A percentile compares a stretch with the other conserved stretches of the same genome.
phyloP scores from a whole-genome alignment of 2,113 vertebrate species.

The Dromaius novaehollandiae region DNA sequence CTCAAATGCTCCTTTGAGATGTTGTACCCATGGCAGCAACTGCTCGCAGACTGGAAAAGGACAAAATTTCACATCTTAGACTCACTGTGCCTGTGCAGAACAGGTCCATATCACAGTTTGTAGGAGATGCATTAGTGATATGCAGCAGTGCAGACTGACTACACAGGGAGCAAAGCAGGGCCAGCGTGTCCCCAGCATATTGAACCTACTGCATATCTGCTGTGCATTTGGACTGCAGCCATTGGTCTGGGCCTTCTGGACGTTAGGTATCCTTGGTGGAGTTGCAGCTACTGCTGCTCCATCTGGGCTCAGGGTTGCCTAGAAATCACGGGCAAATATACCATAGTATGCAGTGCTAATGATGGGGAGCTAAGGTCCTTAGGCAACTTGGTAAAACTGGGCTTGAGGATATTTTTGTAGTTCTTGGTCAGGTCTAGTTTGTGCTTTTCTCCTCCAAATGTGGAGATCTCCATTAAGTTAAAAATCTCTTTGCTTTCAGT shows the following conservation, averaged over 20 bases:
- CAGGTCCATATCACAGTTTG: background rate
- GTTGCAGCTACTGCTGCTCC: background rate
- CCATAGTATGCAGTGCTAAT: background rate
- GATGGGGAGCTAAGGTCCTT: background rate
- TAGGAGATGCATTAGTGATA: background rate
- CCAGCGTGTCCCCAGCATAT: rapidly evolving
- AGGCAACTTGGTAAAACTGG: background rate
- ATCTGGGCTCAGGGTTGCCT: background rate
- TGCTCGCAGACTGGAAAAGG: background rate
- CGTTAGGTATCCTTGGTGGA: background rate
- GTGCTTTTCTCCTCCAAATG: background rate
- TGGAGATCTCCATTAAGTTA: background rate
- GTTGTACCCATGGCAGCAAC: background rate
- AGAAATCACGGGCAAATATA: background rate
- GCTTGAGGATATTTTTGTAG: background rate
- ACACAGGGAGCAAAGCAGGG: background rate
- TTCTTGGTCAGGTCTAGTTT: background rate
- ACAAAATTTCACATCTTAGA: background rate
- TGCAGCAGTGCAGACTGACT: background rate
- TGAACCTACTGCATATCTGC: background rate
- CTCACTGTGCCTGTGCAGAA: background rate
- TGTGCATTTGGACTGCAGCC: background rate
- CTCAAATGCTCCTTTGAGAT: background rate
- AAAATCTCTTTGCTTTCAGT: background rate
- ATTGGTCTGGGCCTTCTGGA: background rate